Percentiles rank a stretch among this genome's conserved stretches.
phyloP scores from a whole-genome alignment of 2,797 vertebrate genomes.

The Rhynchonycteris naso region DNA sequence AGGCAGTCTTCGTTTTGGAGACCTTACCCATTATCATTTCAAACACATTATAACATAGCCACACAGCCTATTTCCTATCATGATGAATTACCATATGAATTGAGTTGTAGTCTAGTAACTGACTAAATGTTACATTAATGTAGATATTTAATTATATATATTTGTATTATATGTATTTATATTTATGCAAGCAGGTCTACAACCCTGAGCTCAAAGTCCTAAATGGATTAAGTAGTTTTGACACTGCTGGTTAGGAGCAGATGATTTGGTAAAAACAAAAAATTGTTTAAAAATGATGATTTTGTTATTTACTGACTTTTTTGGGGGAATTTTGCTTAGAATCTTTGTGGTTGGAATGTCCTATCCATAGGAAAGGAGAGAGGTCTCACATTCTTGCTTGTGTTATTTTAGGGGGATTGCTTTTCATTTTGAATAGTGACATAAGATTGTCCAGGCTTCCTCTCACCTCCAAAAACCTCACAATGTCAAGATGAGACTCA shows the following conservation, averaged over 20 bases:
- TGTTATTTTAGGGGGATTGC: not conserved
- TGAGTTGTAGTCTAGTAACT: not conserved
- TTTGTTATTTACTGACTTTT: constrained; percentile 17
- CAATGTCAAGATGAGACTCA: not conserved
- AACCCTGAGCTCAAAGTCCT: not conserved
- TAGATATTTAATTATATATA: not conserved
- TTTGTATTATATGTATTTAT: not conserved
- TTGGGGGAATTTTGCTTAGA: not conserved
- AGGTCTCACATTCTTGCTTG: not conserved
- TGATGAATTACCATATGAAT: not conserved
- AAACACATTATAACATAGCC: not conserved
- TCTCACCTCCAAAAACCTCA: not conserved
- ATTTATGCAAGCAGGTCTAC: not conserved
- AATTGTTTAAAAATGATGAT: not conserved
- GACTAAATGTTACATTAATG: not conserved
- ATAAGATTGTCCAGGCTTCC: not conserved
- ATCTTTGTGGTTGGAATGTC: not conserved
- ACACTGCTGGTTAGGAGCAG: not conserved
- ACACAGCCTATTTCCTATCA: not conserved
- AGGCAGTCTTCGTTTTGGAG: not conserved
- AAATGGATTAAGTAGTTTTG: not conserved
- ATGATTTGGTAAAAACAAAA: constrained; percentile 5
- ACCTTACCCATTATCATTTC: not conserved
- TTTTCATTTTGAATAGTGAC: not conserved
- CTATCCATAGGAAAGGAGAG: not conserved